Conservation (phyloP, 2,797 vertebrate genomes). For the Melopsittacus undulatus region DNA sequence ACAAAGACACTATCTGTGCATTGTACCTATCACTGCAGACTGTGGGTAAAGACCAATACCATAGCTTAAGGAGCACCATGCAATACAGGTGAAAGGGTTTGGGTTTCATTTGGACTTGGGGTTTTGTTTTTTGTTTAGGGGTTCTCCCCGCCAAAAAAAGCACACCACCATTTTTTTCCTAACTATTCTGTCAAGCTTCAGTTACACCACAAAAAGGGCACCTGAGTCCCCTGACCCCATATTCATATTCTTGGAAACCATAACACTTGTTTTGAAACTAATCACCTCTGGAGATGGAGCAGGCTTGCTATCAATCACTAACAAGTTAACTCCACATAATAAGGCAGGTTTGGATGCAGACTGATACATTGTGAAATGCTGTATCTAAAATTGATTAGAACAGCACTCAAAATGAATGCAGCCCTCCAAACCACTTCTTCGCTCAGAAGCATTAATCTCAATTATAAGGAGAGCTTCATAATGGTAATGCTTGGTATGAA, state of each 20-base stretch:
- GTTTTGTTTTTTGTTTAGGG: background rate
- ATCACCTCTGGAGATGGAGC: conserved; percentile 77
- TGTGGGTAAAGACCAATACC: background rate
- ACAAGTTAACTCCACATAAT: conserved; percentile 85
- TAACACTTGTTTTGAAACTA: conserved; percentile 81
- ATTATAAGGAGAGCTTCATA: conserved; percentile 81
- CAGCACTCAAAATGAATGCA: conserved; percentile 82
- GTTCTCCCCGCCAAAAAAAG: background rate
- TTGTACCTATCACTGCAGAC: background rate
- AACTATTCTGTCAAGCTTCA: conserved; percentile 26
- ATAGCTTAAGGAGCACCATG: background rate
- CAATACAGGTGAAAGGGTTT: background rate
- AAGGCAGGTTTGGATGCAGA: conserved; percentile 80
- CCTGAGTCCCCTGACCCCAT: conserved; percentile 43
- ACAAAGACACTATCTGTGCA: background rate
- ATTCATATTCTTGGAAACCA: conserved; percentile 46
- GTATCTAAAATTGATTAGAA: conserved; percentile 84
- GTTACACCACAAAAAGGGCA: conserved; percentile 47
- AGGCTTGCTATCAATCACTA: conserved; percentile 83
- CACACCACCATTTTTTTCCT: background rate
- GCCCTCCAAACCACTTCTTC: conserved; percentile 80
- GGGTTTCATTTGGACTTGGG: rapidly evolving
- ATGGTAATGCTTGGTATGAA: conserved; percentile 78
- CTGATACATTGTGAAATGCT: conserved; percentile 79
- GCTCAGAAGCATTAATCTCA: conserved; percentile 82